phyloP scores from a whole-genome alignment of 2,888 invertebrate species.

The Agrenia bidenticulata region DNA sequence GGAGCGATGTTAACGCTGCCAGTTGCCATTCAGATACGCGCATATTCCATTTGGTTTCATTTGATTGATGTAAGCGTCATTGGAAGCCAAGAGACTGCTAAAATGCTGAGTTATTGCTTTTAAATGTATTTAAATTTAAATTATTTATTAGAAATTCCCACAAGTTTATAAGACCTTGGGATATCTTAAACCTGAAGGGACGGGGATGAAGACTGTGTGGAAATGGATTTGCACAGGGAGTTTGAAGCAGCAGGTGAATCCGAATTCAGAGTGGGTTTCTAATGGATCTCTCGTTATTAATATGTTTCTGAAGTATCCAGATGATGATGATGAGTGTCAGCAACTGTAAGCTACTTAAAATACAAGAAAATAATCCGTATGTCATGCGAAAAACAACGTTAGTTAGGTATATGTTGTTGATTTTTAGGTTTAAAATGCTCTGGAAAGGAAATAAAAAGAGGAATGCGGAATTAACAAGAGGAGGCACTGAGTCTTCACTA shows the following conservation, averaged over 20 bases:
- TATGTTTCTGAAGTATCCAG: slow-evolving; percentile 61
- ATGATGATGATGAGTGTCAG: slow-evolving; percentile 64
- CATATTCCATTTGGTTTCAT: slow-evolving; percentile 65
- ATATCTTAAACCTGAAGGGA: slow-evolving; percentile 48
- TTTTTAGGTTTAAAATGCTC: slow-evolving; percentile 1
- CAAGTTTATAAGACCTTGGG: slow-evolving; percentile 57
- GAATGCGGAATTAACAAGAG: slow-evolving; percentile 17
- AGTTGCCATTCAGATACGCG: slow-evolving; percentile 66
- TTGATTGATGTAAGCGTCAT: slow-evolving; percentile 55
- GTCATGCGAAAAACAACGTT: too few relatives aligned
- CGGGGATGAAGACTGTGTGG: slow-evolving; percentile 74
- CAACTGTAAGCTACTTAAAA: slow-evolving; percentile 60
- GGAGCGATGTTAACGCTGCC: slow-evolving; percentile 73
- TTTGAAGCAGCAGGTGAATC: slow-evolving; percentile 62
- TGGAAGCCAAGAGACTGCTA: not conserved
- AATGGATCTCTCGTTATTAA: slow-evolving; percentile 65
- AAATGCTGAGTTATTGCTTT: not conserved
- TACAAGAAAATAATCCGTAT: too few relatives aligned
- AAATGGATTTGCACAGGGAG: slow-evolving; percentile 69
- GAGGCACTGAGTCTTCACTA: slow-evolving; percentile 30
- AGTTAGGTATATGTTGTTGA: too few relatives aligned
- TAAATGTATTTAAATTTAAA: slow-evolving; percentile 8
- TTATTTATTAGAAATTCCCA: slow-evolving; percentile 62
- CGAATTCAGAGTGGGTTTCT: slow-evolving; percentile 63
- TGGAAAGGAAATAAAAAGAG: slow-evolving; percentile 8